Evolutionary conservation across 2,888 invertebrate species (phyloP).

Genomic region (Philereme transversata): DNA sequence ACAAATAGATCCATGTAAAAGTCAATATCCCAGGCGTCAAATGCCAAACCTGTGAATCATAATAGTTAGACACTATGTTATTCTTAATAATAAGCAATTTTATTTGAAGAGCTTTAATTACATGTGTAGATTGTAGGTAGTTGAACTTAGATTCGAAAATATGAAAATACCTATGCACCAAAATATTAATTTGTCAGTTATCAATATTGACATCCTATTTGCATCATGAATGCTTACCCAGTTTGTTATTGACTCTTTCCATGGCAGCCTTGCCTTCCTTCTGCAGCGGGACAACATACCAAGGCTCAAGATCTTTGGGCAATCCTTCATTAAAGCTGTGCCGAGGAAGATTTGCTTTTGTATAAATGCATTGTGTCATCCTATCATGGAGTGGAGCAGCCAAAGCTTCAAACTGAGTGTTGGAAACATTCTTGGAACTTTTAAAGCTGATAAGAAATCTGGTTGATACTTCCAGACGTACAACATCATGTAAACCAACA

Average conservation of each 20-base stretch:
- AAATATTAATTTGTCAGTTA: no score
- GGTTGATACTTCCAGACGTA: conserved; percentile 91
- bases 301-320: conserved; percentile 86
- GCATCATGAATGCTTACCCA: conserved; percentile 78
- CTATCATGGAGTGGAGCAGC: conserved; percentile 91
- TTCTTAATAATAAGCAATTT: no score
- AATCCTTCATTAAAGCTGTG: conserved; percentile 87
- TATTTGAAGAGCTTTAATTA: no score
- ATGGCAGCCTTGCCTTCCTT: conserved; percentile 90
- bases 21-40: conserved; percentile 96
- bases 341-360: conserved; percentile 85
- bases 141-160: no score
- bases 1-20: conserved; percentile 95
- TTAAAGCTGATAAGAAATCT: conserved; percentile 87
- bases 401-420: conserved; percentile 71
- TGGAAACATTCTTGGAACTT: conserved; percentile 59
- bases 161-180: no score
- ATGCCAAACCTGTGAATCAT: conserved; percentile 88
- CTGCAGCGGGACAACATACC: conserved; percentile 93
- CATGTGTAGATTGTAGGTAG: no score
- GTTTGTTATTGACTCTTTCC: conserved; percentile 89
- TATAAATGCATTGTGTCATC: conserved; percentile 97
- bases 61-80: no score
- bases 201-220: no score
- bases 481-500: conserved; percentile 89